Conservation (phyloP, 2,797 vertebrate genomes). For the Diplodus sargus region DNA sequence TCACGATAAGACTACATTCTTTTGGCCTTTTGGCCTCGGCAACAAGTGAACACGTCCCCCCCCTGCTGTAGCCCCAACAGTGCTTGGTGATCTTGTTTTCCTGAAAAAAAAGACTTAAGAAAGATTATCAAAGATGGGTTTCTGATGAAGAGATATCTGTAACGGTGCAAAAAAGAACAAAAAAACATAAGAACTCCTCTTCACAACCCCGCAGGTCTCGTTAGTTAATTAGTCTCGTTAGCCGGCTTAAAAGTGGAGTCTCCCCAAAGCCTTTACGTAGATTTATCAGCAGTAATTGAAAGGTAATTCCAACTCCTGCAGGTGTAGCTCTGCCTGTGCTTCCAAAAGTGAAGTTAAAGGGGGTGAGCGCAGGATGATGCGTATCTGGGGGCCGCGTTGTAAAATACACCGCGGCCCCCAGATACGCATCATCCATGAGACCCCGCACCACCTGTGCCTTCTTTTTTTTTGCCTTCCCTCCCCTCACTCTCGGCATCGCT, state of each 20-base stretch:
- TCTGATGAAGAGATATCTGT: slow-evolving; percentile 48
- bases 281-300: slow-evolving; percentile 81
- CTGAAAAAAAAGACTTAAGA: slow-evolving; percentile 16
- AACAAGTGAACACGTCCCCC: slow-evolving; percentile 9
- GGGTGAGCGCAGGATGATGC: slow-evolving; percentile 41
- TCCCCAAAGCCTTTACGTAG: slow-evolving; percentile 72
- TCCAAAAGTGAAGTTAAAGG: slow-evolving; percentile 54
- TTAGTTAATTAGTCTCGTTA: slow-evolving; percentile 81
- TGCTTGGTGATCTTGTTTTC: slow-evolving; percentile 12
- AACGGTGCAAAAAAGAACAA: slow-evolving; percentile 26
- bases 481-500: slow-evolving; percentile 50
- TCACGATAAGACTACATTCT: slow-evolving; percentile 25
- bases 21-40: slow-evolving; percentile 13
- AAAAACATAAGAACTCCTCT: slow-evolving; percentile 29
- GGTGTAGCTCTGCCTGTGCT: slow-evolving; percentile 58
- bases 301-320: slow-evolving; percentile 76
- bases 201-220: slow-evolving; percentile 59
- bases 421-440: slow-evolving; percentile 16
- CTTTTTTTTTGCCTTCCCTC: slow-evolving; percentile 33
- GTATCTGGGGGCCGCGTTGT: slow-evolving; percentile 19
- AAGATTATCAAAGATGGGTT: slow-evolving; percentile 37
- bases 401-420: slow-evolving; percentile 40
- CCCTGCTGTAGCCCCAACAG: background rate
- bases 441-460: slow-evolving; percentile 37
- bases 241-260: slow-evolving; percentile 75